Evolutionary conservation across 1,140 invertebrate genomes (phyloP).

Genomic region (Cardiocondyla obscurior): DNA sequence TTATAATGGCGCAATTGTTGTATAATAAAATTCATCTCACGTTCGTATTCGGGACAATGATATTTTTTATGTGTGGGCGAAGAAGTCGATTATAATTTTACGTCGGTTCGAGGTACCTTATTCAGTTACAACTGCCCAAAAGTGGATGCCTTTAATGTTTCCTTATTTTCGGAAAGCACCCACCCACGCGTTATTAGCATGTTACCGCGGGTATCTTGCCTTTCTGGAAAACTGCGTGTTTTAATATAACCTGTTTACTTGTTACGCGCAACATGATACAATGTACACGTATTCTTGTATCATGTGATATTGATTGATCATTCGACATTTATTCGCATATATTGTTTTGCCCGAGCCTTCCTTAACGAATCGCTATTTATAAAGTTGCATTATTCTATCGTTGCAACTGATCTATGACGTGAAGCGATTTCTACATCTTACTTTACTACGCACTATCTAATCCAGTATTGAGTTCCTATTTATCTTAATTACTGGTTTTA

Average conservation of each 20-base stretch:
- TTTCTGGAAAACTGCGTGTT: slow-evolving; percentile 3
- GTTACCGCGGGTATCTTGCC: slow-evolving; percentile 46
- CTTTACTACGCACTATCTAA: slow-evolving; percentile 26
- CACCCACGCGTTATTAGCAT: slow-evolving; percentile 62
- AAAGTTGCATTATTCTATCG: slow-evolving; percentile 44
- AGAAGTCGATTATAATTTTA: not conserved
- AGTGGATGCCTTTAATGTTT: slow-evolving; percentile 50
- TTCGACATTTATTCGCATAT: slow-evolving; percentile 6
- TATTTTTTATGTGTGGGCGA: not conserved
- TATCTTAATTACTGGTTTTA: slow-evolving; percentile 42
- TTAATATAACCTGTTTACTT: slow-evolving; percentile 9
- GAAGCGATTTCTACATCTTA: slow-evolving; percentile 51
- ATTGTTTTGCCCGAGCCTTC: not conserved
- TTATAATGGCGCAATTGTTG: not conserved
- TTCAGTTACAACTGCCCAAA: slow-evolving; percentile 46
- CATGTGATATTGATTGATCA: slow-evolving; percentile 7
- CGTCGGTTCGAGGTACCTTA: slow-evolving; percentile 5
- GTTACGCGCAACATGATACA: not conserved
- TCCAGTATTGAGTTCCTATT: slow-evolving; percentile 37
- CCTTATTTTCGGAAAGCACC: slow-evolving; percentile 60
- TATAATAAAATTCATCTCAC: not conserved
- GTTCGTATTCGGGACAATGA: not conserved
- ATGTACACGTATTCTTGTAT: not conserved
- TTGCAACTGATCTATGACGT: slow-evolving; percentile 16
- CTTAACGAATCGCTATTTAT: slow-evolving; percentile 3